These are phyloP conservation scores for Oncorhynchus kisutch DNA, from an alignment of 2,113 vertebrate genomes.

Conservation along the genomic window DNA sequence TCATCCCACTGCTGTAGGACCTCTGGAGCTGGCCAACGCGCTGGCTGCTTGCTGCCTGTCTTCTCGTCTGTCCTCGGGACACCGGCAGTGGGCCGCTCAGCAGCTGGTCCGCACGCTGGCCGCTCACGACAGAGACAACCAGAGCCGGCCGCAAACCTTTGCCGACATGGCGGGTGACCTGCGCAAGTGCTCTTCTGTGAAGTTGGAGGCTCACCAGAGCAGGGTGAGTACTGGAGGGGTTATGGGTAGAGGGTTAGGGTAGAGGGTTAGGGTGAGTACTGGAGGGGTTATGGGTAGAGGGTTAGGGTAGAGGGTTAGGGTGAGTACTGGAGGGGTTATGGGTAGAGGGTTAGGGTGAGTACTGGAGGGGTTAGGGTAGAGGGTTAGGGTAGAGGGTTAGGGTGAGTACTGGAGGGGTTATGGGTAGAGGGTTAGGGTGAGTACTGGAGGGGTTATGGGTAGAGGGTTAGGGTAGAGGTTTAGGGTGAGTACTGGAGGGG, in stretches of 20 bases:
- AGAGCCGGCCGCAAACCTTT: slow-evolving; percentile 87
- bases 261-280: background rate
- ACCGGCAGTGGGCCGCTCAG: slow-evolving; percentile 97
- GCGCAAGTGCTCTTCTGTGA: slow-evolving; percentile 90
- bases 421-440: too few species aligned
- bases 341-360: too few species aligned
- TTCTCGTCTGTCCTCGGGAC: slow-evolving; percentile 92
- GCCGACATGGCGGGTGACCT: slow-evolving; percentile 96
- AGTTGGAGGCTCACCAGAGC: slow-evolving; percentile 97
- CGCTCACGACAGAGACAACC: slow-evolving; percentile 95
- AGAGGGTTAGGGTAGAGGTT: too few species aligned
- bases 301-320: background rate
- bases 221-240: slow-evolving; percentile 74
- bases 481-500: too few species aligned
- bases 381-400: too few species aligned
- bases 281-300: background rate
- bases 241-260: background rate
- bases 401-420: too few species aligned
- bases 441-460: too few species aligned
- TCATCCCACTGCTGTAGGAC: slow-evolving; percentile 93
- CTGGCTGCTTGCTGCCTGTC: slow-evolving; percentile 98
- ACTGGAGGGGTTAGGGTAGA: too few species aligned
- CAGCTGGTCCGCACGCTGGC: slow-evolving; percentile 94
- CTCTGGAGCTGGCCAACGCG: slow-evolving; percentile 97
- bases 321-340: too few species aligned